A percentile compares a stretch with the other conserved stretches of the same genome.
phyloP scores from a whole-genome alignment of 2,113 vertebrate genomes.

The Lanius ludovicianus region DNA sequence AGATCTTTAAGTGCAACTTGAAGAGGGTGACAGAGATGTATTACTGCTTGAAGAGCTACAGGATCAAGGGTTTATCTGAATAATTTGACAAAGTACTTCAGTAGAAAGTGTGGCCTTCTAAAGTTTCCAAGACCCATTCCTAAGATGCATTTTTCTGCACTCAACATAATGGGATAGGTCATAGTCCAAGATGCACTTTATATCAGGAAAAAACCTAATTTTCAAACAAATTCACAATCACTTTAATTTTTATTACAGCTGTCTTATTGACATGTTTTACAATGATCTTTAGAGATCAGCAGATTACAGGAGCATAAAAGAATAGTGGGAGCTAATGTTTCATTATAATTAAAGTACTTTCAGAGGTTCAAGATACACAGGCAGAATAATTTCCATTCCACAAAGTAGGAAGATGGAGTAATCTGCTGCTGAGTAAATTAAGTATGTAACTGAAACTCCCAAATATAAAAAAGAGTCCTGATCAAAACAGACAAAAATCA shows the following conservation, averaged over 20 bases:
- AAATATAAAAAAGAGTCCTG: not conserved
- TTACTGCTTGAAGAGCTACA: not conserved
- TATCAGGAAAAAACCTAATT: not conserved
- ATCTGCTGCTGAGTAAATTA: not conserved
- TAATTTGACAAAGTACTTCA: not conserved
- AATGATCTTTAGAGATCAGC: not conserved
- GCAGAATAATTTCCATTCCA: not conserved
- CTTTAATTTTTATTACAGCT: not conserved
- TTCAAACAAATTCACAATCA: not conserved
- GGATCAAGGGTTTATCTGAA: not conserved
- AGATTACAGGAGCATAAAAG: not conserved
- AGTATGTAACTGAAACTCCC: not conserved
- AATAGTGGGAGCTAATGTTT: not conserved
- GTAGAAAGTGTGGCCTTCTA: not conserved
- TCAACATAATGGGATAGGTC: not conserved
- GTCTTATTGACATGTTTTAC: not conserved
- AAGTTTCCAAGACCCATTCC: not conserved
- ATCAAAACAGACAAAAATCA: not conserved
- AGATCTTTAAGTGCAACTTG: not conserved
- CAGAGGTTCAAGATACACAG: not conserved
- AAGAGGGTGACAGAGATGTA: not conserved
- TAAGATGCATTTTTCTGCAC: not conserved
- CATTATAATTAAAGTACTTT: not conserved
- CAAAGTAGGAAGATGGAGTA: not conserved
- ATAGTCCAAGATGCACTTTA: not conserved